Conservation (phyloP, 2,113 vertebrate genomes). For the Hypanus sabinus region DNA sequence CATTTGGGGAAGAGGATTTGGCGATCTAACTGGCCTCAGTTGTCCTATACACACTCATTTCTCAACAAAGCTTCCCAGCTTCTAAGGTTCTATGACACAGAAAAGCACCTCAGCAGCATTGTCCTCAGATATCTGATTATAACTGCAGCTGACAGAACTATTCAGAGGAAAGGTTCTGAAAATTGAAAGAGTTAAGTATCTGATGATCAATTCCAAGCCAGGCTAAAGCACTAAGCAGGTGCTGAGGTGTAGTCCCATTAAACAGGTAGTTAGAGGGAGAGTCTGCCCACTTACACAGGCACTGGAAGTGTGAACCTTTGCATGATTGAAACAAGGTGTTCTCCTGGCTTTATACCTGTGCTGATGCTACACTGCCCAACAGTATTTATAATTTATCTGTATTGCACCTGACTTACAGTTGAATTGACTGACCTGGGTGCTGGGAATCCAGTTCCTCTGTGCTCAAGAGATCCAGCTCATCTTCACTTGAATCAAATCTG, state of each 20-base stretch:
- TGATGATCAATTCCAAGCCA: not conserved
- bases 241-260: not conserved
- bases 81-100: not conserved
- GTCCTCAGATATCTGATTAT: not conserved
- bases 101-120: not conserved
- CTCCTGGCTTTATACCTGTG: not conserved
- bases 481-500: conserved; percentile 48
- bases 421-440: conserved; percentile 41
- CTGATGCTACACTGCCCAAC: not conserved
- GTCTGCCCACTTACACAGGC: not conserved
- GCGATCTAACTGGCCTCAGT: not conserved
- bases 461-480: conserved; percentile 48
- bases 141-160: not conserved
- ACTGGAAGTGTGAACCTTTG: not conserved
- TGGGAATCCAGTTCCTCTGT: conserved; percentile 42
- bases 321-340: not conserved
- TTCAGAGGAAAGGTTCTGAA: not conserved
- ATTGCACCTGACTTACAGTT: not conserved
- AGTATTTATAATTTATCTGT: not conserved
- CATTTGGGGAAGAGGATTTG: not conserved
- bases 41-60: not conserved
- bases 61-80: not conserved
- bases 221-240: not conserved
- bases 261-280: not conserved
- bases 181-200: not conserved